Evolutionary conservation across 2,888 invertebrate species (phyloP), one percentile per base, ranked within the genome.

Genomic region (Callyntrura guangdongensis): DNA sequence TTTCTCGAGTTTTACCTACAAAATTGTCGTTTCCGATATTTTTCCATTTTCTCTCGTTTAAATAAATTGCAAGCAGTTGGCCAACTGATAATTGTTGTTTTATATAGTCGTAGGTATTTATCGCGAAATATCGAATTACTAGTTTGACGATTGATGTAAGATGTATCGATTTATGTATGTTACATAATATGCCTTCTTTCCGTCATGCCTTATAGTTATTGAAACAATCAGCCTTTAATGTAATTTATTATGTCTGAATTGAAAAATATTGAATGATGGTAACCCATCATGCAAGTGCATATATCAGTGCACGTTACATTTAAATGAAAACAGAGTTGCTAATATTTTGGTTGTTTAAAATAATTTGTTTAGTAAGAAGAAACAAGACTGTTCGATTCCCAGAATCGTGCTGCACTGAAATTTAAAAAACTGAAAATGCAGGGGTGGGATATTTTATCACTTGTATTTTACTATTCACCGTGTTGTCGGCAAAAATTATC

Each of bases 381-480:
- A 69, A 85, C 64, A 90, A 90, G 90, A 90, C 90, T 90, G 90
- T 90, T 61, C 86, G 90, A 86, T 90, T 90, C 85, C 56, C 74
- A 20, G 90, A 86, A 90, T 86, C 86, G 85, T 85, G 27, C 90
- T 90, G 90, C 86, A 90, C 90, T 90, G 90, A 90, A 61, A 81
- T 81, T 81, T 36, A 17, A 59, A 56, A 83, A 83, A 49, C 25
- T 72, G 72, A 86, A 36, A 86, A 90, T 85, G 90, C 79, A 86
- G 90, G 86, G 86, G 79, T 90, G 90, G 85, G 90, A 81, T 56
- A 77, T 49, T 77, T 72, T 82, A 87, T 82, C n/a, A 86, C 36
- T 47, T 77, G 47, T 56, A 67, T 86, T 64, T 87, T 86, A 69
- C 36, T 69, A 36, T n/a, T 36, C 69, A 36, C 64, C 2, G n/a